These are phyloP conservation scores for Ciconia maguari DNA, from an alignment of 2,113 vertebrate genomes.

Conservation along the genomic window DNA sequence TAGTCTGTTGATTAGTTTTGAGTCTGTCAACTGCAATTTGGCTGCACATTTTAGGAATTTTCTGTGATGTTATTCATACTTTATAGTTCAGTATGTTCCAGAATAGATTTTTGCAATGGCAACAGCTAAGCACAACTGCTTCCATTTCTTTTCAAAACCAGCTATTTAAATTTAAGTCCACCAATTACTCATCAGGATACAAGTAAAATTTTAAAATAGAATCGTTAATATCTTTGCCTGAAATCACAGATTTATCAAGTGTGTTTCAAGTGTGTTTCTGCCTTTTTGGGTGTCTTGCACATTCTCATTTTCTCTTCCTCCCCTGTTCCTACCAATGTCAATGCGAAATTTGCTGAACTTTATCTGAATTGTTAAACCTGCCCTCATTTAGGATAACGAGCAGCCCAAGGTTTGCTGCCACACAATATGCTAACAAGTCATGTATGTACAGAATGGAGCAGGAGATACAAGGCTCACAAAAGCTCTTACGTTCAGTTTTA, in stretches of 20 bases:
- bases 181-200: background rate
- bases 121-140: background rate
- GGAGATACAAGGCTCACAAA: background rate
- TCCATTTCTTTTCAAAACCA: background rate
- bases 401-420: background rate
- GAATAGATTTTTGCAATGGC: background rate
- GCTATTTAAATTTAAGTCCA: background rate
- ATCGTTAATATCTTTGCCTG: background rate
- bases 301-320: background rate
- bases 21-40: background rate
- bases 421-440: fast-evolving
- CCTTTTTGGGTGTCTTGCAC: background rate
- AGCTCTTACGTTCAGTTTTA: background rate
- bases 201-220: background rate
- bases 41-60: background rate
- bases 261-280: background rate
- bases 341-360: background rate
- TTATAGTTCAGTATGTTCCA: background rate
- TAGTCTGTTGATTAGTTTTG: background rate
- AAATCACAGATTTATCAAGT: background rate
- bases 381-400: background rate
- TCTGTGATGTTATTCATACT: background rate
- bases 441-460: background rate
- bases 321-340: background rate
- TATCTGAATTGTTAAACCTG: background rate